These are phyloP conservation scores for Gymnodraco acuticeps DNA, from an alignment of 2,797 vertebrate species.

Conservation along the genomic window DNA sequence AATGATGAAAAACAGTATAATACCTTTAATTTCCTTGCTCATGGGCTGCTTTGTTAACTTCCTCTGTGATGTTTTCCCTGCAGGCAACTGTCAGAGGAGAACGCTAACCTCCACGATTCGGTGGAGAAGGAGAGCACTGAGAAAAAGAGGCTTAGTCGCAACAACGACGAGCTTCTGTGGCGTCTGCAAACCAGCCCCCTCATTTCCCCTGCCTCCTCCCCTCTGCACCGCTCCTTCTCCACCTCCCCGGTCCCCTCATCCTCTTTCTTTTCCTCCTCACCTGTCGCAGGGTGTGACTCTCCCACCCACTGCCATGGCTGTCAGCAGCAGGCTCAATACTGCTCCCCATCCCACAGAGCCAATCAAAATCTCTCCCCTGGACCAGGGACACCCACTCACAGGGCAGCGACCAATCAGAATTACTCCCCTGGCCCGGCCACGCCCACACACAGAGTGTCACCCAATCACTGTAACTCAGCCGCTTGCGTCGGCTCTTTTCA, in stretches of 20 bases:
- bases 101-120: constrained; percentile 93
- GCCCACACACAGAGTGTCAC: constrained; percentile 72
- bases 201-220: constrained; percentile 88
- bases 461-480: constrained; percentile 71
- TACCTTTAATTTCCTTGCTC: neutral
- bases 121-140: constrained; percentile 95
- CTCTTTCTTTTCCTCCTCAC: constrained; percentile 74
- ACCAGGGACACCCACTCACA: constrained; percentile 78
- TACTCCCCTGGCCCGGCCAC: constrained; percentile 72
- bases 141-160: constrained; percentile 95
- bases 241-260: constrained; percentile 79
- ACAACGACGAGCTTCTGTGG: constrained; percentile 98
- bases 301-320: constrained; percentile 77
- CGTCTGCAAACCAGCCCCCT: constrained; percentile 96
- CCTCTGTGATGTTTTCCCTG: constrained; percentile 18
- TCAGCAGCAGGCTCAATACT: constrained; percentile 71
- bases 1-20: too few relatives aligned
- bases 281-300: constrained; percentile 70
- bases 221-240: constrained; percentile 88
- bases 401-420: constrained; percentile 75
- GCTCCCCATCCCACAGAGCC: constrained; percentile 75
- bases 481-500: constrained; percentile 72
- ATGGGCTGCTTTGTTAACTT: constrained; percentile 2
- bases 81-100: constrained; percentile 96
- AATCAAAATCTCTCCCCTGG: constrained; percentile 78